phyloP scores from a whole-genome alignment of 1,140 invertebrate species.

The Glossosoma conforme region DNA sequence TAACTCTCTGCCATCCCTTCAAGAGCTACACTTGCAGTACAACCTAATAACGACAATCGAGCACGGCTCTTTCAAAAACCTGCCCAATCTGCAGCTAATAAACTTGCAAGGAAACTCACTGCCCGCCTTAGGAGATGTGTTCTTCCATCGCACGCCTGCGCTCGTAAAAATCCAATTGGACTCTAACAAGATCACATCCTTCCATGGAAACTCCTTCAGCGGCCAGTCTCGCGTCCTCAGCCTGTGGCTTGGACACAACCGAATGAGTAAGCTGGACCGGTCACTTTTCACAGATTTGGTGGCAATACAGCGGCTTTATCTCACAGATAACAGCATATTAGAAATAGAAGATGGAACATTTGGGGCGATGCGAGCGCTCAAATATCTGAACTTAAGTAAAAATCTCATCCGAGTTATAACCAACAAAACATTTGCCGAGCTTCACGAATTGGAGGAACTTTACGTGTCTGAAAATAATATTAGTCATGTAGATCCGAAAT shows the following conservation, averaged over 20 bases:
- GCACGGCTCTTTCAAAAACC: slow-evolving; percentile 72
- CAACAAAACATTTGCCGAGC: slow-evolving; percentile 58
- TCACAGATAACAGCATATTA: slow-evolving; percentile 78
- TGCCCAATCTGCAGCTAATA: slow-evolving; percentile 81
- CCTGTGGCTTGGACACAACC: slow-evolving; percentile 82
- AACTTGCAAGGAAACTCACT: slow-evolving; percentile 82
- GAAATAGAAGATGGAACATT: slow-evolving; percentile 77
- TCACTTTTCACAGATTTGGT: slow-evolving; percentile 70
- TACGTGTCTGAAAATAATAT: slow-evolving; percentile 60
- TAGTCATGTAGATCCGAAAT: slow-evolving; percentile 54
- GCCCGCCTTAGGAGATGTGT: slow-evolving; percentile 72
- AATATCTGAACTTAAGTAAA: slow-evolving; percentile 72
- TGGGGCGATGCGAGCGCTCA: slow-evolving; percentile 65
- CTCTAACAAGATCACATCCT: slow-evolving; percentile 69
- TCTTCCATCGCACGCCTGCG: slow-evolving; percentile 66
- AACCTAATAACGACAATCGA: slow-evolving; percentile 79
- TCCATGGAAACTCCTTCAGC: slow-evolving; percentile 73
- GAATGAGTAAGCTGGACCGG: slow-evolving; percentile 64
- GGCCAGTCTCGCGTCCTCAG: slow-evolving; percentile 77
- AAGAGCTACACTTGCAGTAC: slow-evolving; percentile 84
- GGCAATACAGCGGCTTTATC: slow-evolving; percentile 70
- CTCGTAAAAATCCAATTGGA: slow-evolving; percentile 82
- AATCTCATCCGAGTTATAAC: slow-evolving; percentile 65
- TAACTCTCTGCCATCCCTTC: slow-evolving; percentile 68
- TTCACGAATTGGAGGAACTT: slow-evolving; percentile 62